Base-by-base conservation (phyloP, 2,113 vertebrate genomes). In the Microcebus lehilahytsara region DNA sequence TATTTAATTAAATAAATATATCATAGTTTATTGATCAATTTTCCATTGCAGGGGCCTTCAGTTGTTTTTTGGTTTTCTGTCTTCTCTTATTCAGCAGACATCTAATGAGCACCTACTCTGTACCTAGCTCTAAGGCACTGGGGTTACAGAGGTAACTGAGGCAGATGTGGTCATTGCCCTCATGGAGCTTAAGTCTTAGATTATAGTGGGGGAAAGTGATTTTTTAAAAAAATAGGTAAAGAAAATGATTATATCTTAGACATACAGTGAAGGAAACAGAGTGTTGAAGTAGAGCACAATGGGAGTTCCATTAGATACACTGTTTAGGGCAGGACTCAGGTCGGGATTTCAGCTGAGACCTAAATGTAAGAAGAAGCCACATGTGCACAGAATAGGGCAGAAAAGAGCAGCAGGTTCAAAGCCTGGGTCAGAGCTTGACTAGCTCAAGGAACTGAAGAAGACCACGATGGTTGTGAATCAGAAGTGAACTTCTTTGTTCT, bases 41-140 rank as follows among this genome's bases (percentile, higher is more conserved):
- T 94, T 66, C 49, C 25, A 13, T 94, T 17, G 23, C 37, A 37
- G 23, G 66, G 2, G 40, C 32, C 71, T 92, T 81, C 69, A 62
- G 5, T 75, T 89, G 10, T 78, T 75, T 85, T 91, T 64, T 7
- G 49, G 79, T 85, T 91, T 88, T 25, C 46, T 92, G 66, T 90
- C 34, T 60, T 53, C 11, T 60, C 19, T 86, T 13, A 56, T 78
- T 94, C n/a, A 92, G 60, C 53, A 78, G 56, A 81, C 51, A 94
- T 92, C 81, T 89, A 67, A 53, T 80, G 75, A 96, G 56, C 42
- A 89, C 58, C 62, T 74, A 40, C 53, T 56, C 5, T 96, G 62
- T 77, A 40, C 56, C 71, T 92, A 42, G 14, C 16, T 95, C 67
- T 27, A 20, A 93, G 62, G 46, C 87, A 67, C 1, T 22, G 23